A percentile compares a stretch with the other conserved stretches of the same genome.
Evolutionary conservation across 2,113 vertebrate genomes (phyloP).

Genomic region (Pituophis catenifer): DNA sequence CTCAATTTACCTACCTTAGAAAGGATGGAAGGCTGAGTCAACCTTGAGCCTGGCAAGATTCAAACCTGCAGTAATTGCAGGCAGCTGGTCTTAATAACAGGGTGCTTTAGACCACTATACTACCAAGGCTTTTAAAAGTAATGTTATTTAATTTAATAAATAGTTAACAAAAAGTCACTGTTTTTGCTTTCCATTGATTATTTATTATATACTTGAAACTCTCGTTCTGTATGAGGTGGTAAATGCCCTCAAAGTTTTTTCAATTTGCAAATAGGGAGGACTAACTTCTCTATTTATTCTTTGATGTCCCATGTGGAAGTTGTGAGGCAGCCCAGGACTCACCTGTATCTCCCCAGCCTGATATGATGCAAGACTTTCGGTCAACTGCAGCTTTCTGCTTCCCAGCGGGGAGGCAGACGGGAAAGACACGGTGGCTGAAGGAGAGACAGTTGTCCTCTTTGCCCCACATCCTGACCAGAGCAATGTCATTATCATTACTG

Average conservation of each 20-base stretch:
- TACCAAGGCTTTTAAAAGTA: neutral
- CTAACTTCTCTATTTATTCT: neutral
- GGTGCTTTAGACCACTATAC: no score
- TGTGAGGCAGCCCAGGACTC: neutral
- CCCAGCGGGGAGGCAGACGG: conserved; percentile 77
- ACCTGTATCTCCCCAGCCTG: conserved; percentile 84
- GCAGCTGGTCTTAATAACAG: no score
- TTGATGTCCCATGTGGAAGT: neutral
- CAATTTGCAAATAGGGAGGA: neutral
- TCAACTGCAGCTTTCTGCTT: conserved; percentile 58
- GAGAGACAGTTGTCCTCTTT: conserved; percentile 79
- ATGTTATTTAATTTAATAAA: neutral
- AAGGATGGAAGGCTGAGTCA: no score
- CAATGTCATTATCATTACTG: conserved; percentile 86
- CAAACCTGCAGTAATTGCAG: no score
- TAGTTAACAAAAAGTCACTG: neutral
- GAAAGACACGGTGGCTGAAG: conserved; percentile 77
- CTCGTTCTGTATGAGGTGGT: no score
- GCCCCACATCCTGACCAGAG: conserved; percentile 79
- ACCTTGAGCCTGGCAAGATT: no score
- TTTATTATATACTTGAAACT: neutral
- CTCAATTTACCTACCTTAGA: no score
- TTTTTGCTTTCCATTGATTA: neutral
- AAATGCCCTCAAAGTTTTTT: neutral
- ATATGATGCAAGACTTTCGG: conserved; percentile 77